Conservation (phyloP, 2,797 vertebrate species). For the Psittacula derbiana region DNA sequence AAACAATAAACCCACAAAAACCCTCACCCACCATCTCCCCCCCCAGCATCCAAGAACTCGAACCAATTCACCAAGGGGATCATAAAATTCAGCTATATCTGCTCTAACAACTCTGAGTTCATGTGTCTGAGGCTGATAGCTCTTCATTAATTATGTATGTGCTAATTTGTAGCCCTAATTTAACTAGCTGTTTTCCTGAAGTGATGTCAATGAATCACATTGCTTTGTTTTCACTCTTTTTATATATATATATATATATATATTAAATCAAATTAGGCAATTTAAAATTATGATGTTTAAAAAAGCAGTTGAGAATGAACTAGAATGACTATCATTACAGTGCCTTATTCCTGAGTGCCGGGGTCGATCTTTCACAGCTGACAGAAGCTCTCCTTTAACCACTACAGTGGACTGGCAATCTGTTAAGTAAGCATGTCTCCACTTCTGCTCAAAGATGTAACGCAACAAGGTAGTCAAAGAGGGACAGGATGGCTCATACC, state of each 20-base stretch:
- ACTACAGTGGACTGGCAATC: conserved; percentile 95
- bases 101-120: not conserved
- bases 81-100: not conserved
- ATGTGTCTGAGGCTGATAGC: not conserved
- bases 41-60: not conserved
- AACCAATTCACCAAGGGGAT: not conserved
- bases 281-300: not conserved
- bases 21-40: accelerated
- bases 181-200: not conserved
- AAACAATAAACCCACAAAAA: not conserved
- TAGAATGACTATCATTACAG: conserved; percentile 70
- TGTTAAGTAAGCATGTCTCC: conserved; percentile 84
- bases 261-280: not conserved
- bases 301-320: not conserved
- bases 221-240: not conserved
- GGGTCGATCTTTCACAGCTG: conserved; percentile 83
- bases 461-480: not conserved
- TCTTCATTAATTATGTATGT: not conserved
- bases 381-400: conserved; percentile 88
- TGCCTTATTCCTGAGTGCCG: conserved; percentile 86
- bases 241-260: not conserved
- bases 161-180: not conserved
- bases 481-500: not conserved
- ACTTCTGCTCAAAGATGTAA: not conserved
- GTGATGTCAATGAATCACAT: not conserved